Conservation (phyloP, 2,888 invertebrate species). For the Torymus tubicola region DNA sequence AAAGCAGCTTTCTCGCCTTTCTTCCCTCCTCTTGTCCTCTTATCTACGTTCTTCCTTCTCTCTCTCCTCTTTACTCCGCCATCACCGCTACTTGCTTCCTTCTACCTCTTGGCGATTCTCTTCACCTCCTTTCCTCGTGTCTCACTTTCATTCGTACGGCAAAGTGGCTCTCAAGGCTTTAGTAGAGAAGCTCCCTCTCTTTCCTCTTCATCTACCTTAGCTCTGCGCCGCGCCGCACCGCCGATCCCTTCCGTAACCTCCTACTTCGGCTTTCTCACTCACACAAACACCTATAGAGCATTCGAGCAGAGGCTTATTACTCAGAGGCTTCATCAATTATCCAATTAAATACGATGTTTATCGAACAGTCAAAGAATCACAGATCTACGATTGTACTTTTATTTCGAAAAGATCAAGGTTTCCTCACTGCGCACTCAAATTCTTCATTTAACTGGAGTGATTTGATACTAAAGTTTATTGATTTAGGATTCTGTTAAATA, state of each 20-base stretch:
- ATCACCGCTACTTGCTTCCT: too few species aligned
- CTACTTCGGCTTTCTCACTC: conserved; percentile 3
- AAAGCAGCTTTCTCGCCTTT: conserved; percentile 15
- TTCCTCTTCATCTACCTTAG: conserved; percentile 12
- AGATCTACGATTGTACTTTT: neutral
- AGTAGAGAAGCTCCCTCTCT: conserved; percentile 6
- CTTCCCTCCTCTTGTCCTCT: neutral
- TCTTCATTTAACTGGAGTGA: too few species aligned
- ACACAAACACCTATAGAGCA: conserved; percentile 46
- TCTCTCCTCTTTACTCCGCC: too few species aligned
- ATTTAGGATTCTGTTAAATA: too few species aligned
- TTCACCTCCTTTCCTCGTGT: neutral
- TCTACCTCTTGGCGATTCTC: too few species aligned
- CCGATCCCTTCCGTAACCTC: neutral
- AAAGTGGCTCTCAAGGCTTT: conserved; percentile 26
- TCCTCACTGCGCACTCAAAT: too few species aligned
- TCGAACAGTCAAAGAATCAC: conserved; percentile 48
- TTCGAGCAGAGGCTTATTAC: conserved; percentile 51
- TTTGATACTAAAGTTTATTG: too few species aligned
- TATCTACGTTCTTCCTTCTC: too few species aligned
- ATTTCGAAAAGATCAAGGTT: neutral
- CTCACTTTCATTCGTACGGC: conserved; percentile 27
- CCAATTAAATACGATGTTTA: conserved; percentile 50
- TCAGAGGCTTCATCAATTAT: conserved; percentile 46
- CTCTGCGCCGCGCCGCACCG: neutral